A percentile compares a stretch with the other conserved stretches of the same genome.
Evolutionary conservation across 2,113 vertebrate species (phyloP).

Genomic region (Pteruthius melanotis): DNA sequence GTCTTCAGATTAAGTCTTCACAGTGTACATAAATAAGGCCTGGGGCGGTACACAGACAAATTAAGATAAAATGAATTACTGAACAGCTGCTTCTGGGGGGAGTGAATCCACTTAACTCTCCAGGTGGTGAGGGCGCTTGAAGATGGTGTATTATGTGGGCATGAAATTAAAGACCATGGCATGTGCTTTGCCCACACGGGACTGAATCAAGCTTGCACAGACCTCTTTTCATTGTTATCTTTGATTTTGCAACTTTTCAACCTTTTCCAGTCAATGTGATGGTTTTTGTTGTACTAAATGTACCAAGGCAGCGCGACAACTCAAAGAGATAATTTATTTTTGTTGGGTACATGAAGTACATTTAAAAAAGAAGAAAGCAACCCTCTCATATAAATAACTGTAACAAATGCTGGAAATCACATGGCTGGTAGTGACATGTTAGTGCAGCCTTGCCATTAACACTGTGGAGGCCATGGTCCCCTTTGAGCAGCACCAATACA

Average conservation of each 20-base stretch:
- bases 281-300: not conserved
- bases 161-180: not conserved
- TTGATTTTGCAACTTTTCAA: not conserved
- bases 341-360: not conserved
- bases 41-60: not conserved
- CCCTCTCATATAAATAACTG: not conserved
- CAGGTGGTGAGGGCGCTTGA: not conserved
- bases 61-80: constrained; percentile 11
- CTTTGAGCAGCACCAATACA: not conserved
- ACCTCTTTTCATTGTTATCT: not conserved
- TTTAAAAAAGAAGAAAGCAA: not conserved
- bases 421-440: not conserved
- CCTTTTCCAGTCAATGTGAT: not conserved
- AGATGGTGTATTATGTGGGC: not conserved
- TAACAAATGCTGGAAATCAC: not conserved
- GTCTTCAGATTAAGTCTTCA: constrained; percentile 17
- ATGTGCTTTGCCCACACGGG: not conserved
- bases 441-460: not conserved
- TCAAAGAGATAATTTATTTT: not conserved
- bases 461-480: too few species aligned
- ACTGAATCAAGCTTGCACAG: not conserved
- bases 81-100: not conserved
- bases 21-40: not conserved
- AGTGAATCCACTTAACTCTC: not conserved
- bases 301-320: not conserved